Base-by-base conservation (phyloP, 2,888 invertebrate species). In the Reticulitermes lucifugus region DNA sequence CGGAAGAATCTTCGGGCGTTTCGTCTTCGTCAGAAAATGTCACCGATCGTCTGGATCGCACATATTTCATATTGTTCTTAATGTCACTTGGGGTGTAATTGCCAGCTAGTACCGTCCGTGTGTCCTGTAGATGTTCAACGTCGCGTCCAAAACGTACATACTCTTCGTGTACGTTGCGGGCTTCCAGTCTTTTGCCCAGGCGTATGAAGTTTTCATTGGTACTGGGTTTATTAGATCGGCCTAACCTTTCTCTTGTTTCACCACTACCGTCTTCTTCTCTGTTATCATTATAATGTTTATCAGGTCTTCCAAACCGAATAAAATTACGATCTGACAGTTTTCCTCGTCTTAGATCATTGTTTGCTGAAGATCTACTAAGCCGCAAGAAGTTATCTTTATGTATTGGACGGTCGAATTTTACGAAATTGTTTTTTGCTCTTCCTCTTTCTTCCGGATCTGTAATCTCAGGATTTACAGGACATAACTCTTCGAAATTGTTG, bases 301-400 rank as follows among this genome's bases (percentile, higher is more conserved):
- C 84, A 10, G 86, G 77, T 71, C 85, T 59, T 14, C 86, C 86
- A 3, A 86, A 71, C 6, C 86, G 81, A 35, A 86, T 86, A 77
- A 86, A 86, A 83, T 86, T 86, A 59, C 85, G 77, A 51, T 86
- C 86, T 41, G 86, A 41, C 22, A 86, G 83, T 71, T 86, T 86
- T 0, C 85, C 85, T 55, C 86, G 84, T 14, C 86, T 79, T 35
- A 86, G 84, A 55, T 70, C 41, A 41, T 21, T 80, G 14, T 22
- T 70, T 46, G 51, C 77, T 25, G 80, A 60, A n/a, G 79, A 79
- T n/a, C 81, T 81, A 2, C 65, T 41, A 70, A 35, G 41, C 25
- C 81, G 21, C 43, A 70, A 9, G 41, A 81, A 70, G 2, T 70
- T 65, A 35, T 81, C 70, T 21, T 81, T 46, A 0, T 55, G n/a